A percentile compares a stretch with the other conserved stretches of the same genome.
Evolutionary conservation across 2,113 vertebrate species (phyloP).

Genomic region (Diadophis punctatus): DNA sequence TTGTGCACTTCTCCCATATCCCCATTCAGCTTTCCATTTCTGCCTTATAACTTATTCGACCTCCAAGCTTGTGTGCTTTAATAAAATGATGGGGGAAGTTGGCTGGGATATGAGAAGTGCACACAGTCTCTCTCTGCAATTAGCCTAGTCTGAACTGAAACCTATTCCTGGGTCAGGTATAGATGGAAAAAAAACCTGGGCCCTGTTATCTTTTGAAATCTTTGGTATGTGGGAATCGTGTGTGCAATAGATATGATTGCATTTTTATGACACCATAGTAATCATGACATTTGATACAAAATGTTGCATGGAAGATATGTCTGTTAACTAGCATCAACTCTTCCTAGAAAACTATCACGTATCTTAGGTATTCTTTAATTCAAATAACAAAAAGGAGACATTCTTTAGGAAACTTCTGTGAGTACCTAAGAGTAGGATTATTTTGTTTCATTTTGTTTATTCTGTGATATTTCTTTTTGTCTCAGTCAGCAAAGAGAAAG

Average conservation of each 20-base stretch:
- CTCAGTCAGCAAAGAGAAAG: not conserved
- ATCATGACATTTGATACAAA: not conserved
- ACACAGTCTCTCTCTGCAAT: not conserved
- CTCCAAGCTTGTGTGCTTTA: not conserved
- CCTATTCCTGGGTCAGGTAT: not conserved
- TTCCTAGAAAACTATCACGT: not conserved
- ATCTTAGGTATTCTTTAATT: not conserved
- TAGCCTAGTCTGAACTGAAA: not conserved
- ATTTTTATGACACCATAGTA: not conserved
- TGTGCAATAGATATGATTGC: not conserved
- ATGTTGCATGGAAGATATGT: not conserved
- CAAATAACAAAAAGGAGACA: not conserved
- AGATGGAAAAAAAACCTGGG: not conserved
- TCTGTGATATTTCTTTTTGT: not conserved
- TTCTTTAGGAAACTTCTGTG: not conserved
- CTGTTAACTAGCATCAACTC: not conserved
- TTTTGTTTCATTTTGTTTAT: not conserved
- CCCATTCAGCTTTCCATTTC: not conserved
- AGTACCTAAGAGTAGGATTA: not conserved
- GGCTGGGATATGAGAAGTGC: not conserved
- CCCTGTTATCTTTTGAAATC: not conserved
- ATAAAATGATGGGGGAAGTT: not conserved
- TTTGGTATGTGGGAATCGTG: not conserved
- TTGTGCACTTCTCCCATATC: not conserved
- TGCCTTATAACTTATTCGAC: not conserved